Percentiles rank a stretch among this genome's conserved stretches.
Evolutionary conservation across 2,888 invertebrate species (phyloP).

Genomic region (Macrosiphum euphorbiae): DNA sequence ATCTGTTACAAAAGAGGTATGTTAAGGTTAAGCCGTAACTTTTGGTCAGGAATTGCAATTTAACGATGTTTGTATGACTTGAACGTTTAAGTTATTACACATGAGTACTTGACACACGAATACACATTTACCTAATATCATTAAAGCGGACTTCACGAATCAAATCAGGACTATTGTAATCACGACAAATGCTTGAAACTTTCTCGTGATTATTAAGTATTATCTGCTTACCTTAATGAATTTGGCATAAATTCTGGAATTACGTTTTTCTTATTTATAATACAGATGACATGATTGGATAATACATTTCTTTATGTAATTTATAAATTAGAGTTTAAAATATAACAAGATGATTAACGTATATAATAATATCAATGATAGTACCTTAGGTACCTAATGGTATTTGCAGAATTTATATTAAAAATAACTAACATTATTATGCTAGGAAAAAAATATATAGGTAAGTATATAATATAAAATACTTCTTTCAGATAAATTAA

Average conservation of each 20-base stretch:
- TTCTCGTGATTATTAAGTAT: not conserved
- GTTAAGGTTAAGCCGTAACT: not conserved
- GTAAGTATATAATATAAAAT: not conserved
- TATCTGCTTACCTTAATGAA: not conserved
- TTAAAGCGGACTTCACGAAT: not conserved
- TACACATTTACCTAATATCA: not conserved
- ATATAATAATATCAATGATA: too few relatives aligned
- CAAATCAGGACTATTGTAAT: not conserved
- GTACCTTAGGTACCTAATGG: not conserved
- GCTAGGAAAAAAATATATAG: not conserved
- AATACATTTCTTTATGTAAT: too few relatives aligned
- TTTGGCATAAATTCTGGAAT: not conserved
- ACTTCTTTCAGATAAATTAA: not conserved
- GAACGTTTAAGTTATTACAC: not conserved
- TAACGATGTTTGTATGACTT: not conserved
- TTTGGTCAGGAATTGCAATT: not conserved
- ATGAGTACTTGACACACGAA: not conserved
- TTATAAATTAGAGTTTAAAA: not conserved
- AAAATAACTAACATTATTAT: not conserved
- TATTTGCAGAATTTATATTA: not conserved
- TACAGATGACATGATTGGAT: not conserved
- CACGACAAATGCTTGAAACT: not conserved
- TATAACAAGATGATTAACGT: not conserved
- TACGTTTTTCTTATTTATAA: not conserved
- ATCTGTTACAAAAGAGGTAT: not conserved